These are phyloP conservation scores for Aphelinus atriplicis DNA, from an alignment of 1,140 invertebrate genomes.

Conservation along the genomic window DNA sequence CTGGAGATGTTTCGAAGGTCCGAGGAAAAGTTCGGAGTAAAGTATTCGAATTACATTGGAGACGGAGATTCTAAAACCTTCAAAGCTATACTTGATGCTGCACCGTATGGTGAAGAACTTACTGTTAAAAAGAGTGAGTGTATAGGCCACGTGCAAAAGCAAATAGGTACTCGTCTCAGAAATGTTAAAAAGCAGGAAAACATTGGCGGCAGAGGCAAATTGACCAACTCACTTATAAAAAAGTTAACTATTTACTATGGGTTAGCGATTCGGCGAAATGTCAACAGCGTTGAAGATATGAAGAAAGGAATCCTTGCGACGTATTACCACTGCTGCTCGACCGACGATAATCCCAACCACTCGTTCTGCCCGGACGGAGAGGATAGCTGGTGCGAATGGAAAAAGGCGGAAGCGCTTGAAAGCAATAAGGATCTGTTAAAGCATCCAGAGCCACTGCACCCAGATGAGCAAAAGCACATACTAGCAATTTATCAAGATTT, in stretches of 20 bases:
- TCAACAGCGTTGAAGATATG: neutral
- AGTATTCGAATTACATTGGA: slow-evolving; percentile 26
- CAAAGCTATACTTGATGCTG: neutral
- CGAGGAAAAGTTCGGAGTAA: slow-evolving; percentile 16
- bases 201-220: slow-evolving; percentile 4
- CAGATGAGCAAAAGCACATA: slow-evolving; percentile 33
- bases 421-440: too few species aligned
- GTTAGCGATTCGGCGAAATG: slow-evolving; percentile 8
- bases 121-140: slow-evolving; percentile 6
- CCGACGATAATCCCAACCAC: neutral
- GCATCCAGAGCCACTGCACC: slow-evolving; percentile 1
- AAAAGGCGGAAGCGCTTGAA: neutral
- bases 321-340: neutral
- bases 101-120: slow-evolving; percentile 3
- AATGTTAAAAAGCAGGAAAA: slow-evolving; percentile 17
- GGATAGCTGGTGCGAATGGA: neutral
- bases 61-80: too few species aligned
- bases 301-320: neutral
- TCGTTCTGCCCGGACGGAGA: neutral
- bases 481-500: slow-evolving; percentile 35
- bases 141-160: neutral
- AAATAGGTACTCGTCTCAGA: slow-evolving; percentile 17
- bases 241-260: slow-evolving; percentile 34
- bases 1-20: slow-evolving; percentile 32
- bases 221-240: slow-evolving; percentile 22